phyloP scores from a whole-genome alignment of 64 coral and sea anemone species.

The Pachyseris speciosa region DNA sequence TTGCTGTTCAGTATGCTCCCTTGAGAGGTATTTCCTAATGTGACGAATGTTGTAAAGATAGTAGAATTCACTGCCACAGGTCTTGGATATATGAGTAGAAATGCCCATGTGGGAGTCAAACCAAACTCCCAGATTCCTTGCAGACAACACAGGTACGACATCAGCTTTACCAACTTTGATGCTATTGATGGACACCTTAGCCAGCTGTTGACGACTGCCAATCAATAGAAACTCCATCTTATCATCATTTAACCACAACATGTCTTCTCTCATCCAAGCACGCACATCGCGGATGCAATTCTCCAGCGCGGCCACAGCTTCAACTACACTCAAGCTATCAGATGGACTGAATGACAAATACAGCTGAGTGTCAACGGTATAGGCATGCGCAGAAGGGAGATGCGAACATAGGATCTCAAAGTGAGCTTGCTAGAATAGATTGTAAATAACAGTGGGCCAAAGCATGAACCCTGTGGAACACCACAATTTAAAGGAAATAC shows the following conservation, averaged over 20 bases:
- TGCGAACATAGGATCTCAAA: too few species aligned
- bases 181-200: not conserved
- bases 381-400: too few species aligned
- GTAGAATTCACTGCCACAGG: not conserved
- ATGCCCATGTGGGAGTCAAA: conserved; percentile 18
- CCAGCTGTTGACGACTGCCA: not conserved
- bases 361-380: too few species aligned
- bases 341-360: too few species aligned
- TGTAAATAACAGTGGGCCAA: too few species aligned
- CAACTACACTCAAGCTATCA: too few species aligned
- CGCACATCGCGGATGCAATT: not conserved
- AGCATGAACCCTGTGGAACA: too few species aligned
- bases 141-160: not conserved
- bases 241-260: not conserved
- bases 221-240: not conserved
- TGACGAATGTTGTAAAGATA: conserved; percentile 25
- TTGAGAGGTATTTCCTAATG: conserved; percentile 2
- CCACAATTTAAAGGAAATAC: too few species aligned
- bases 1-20: not conserved
- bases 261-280: not conserved
- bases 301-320: not conserved
- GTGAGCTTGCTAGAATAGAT: too few species aligned
- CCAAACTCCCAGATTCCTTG: conserved; percentile 26
- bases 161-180: conserved; percentile 32
- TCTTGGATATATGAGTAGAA: not conserved